Conservation (phyloP, 2,888 invertebrate genomes). For the Hypomecis punctinalis region DNA sequence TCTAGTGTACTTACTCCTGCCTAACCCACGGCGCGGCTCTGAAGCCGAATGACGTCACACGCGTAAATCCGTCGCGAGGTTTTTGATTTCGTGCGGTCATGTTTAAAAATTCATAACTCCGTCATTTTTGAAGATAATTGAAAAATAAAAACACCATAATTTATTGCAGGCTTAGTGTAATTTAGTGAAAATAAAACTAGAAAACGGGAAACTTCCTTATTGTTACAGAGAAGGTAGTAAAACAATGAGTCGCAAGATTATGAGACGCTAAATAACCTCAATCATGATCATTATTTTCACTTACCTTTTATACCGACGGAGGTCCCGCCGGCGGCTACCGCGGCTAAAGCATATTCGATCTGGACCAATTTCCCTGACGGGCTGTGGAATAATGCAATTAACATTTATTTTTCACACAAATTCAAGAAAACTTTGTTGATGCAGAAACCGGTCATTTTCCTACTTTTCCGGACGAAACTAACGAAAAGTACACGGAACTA, state of each 20-base stretch:
- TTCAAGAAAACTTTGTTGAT: constrained; percentile 34
- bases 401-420: constrained; percentile 35
- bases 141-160: too few species aligned
- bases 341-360: constrained; percentile 99
- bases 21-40: too few species aligned
- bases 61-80: too few species aligned
- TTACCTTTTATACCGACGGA: constrained; percentile 99
- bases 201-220: too few species aligned
- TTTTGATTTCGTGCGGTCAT: too few species aligned
- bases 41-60: too few species aligned
- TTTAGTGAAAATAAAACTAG: too few species aligned
- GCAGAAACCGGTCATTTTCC: constrained; percentile 22
- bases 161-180: too few species aligned
- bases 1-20: too few species aligned
- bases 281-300: constrained; percentile 30
- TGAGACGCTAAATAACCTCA: constrained; percentile 57
- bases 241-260: constrained; percentile 2
- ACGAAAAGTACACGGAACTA: constrained; percentile 7
- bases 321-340: constrained; percentile 99
- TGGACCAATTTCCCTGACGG: constrained; percentile 99
- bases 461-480: not conserved
- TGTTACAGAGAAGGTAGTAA: not conserved
- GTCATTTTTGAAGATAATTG: too few species aligned
- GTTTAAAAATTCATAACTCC: too few species aligned
- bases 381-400: constrained; percentile 84